Base-by-base conservation (phyloP, 1,140 invertebrate species). In the Sesamia nonagrioides region DNA sequence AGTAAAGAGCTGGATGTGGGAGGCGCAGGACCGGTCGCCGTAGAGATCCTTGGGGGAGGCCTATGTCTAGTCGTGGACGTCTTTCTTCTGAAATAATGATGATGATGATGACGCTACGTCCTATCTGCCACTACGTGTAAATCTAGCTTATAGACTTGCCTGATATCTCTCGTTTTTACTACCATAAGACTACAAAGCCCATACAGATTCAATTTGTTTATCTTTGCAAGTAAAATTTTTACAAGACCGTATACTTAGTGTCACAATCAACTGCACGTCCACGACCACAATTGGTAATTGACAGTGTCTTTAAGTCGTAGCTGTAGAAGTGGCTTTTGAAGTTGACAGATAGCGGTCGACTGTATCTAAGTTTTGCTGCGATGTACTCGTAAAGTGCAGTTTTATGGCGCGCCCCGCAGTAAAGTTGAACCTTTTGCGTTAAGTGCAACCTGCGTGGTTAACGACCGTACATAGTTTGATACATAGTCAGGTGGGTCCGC, bases 391-490 rank as follows among this genome's bases (percentile, higher is more conserved):
- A 50, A 69, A 69, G 42, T 69, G 66, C 66, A 69, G 40, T 48
- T 69, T 69, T 69, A 69, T 69, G 66, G 21, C 45, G 18, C 60
- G 66, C 66, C 66, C 66, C 48, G 40, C 66, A 69, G 66, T 69
- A 69, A 69, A 69, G 15, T 45, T 50, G 66, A 50, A 69, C 66
- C 66, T 50, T 50, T 69, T 69, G 66, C 66, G 66, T 69, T 69
- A 69, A 69, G 66, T 69, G 66, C 66, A 69, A n/a, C 66, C 33
- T 63, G 60, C 66, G 66, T 69, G 33, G 18, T 69, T 69, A 69
- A 69, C 66, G 66, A 69, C 66, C 42, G 63, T 4, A 69, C 66
- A 69, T 69, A 69, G 50, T 69, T 69, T 69, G 66, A 69, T 45
- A 48, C 42, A 69, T 66, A 66, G 61, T 66, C 61, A 40, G 61